Percentiles rank a stretch among this genome's conserved stretches.
Conservation (phyloP, 2,888 invertebrate species). For the Hirtodrosophila histrioides region DNA sequence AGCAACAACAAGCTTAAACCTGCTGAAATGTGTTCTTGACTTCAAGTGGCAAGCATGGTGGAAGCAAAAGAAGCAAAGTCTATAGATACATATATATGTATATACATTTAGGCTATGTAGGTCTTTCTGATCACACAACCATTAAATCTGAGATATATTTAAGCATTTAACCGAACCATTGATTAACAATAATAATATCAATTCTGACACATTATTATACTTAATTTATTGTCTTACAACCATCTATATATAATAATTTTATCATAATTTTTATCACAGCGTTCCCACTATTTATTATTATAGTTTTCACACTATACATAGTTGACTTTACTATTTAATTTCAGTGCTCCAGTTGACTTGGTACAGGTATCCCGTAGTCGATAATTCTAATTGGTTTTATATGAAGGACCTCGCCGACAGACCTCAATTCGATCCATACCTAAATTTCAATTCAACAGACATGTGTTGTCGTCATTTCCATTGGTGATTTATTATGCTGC, state of each 20-base stretch:
- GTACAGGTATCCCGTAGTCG: conserved; percentile 24
- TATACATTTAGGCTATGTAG: background rate
- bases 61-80: conserved; percentile 2
- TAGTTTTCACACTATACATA: no score
- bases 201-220: no score
- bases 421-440: background rate
- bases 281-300: no score
- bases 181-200: no score
- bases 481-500: conserved; percentile 70
- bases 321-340: no score
- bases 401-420: background rate
- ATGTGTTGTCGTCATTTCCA: conserved; percentile 56
- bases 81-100: background rate
- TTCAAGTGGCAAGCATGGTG: conserved; percentile 24
- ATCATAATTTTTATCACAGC: no score
- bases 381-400: background rate
- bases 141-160: no score
- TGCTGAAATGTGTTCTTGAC: conserved; percentile 42
- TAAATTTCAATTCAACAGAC: conserved; percentile 48
- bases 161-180: no score
- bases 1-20: conserved; percentile 45
- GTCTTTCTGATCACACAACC: background rate
- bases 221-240: no score
- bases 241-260: no score
- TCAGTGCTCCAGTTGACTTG: no score